Base-by-base conservation (phyloP, 2,888 invertebrate species). In the Cephonodes hylas region DNA sequence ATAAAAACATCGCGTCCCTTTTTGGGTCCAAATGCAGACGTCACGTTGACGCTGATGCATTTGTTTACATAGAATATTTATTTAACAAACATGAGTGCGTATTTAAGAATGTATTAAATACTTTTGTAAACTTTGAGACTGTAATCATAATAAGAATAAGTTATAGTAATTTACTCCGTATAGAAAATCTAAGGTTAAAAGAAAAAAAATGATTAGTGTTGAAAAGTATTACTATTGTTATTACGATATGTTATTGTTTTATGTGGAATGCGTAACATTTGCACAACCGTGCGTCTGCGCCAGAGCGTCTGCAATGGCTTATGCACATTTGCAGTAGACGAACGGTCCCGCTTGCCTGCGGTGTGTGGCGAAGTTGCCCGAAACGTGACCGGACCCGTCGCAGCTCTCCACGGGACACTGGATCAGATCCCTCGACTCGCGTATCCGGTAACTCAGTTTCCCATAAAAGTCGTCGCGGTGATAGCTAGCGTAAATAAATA, bases 331-430 rank as follows among this genome's bases (percentile, higher is more conserved):
- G 44, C 48, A 53, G 56, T 34, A 60, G 38, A 89, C 81, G 93
- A 88, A 78, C 70, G 68, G 72, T 67, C 71, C 81, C 85, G 93
- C 95, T 95, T 95, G 95, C 95, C 95, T 97, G 93, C 97, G 95
- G 93, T 97, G 97, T 75, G 97, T 96, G 77, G 96, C 95, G 94
- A 96, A 97, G 95, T 96, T 96, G 83, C 97, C 97, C 79, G 96
- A 96, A 85, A 96, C 94, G 93, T 97, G 97, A 82, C 97, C 97
- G 91, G 96, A 95, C 78, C 97, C 97, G 93, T 97, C 96, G 93
- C 97, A 97, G 93, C 93, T 93, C 83, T 93, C 93, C 75, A 96
- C 96, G 68, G 96, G 96, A 85, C 96, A 96, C 92, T 96, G 96
- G 87, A 96, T 94, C 85, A 96, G 94, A 93, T 95, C 96, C 93